These are phyloP conservation scores for Aphelenchoides besseyi DNA, from an alignment of 1,140 invertebrate genomes.

Conservation along the genomic window DNA sequence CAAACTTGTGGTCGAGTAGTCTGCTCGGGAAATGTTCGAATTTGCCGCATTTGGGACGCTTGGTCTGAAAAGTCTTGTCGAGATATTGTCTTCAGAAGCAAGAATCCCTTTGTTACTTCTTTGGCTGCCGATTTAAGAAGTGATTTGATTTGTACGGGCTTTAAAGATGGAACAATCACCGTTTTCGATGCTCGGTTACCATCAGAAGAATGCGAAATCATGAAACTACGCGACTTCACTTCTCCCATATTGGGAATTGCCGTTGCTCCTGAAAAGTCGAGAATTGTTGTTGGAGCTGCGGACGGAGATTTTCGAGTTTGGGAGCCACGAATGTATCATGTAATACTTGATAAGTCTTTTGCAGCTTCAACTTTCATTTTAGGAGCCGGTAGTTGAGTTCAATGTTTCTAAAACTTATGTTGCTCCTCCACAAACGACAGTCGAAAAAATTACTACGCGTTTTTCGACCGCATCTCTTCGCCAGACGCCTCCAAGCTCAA, in stretches of 20 bases:
- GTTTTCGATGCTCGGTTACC: constrained; percentile 44
- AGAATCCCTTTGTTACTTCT: constrained; percentile 38
- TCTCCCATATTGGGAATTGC: constrained; percentile 38
- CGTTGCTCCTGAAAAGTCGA: constrained; percentile 22
- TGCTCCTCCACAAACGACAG: neutral
- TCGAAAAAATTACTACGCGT: neutral
- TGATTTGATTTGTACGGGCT: constrained; percentile 42
- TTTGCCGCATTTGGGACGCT: constrained; percentile 56
- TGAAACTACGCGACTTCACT: constrained; percentile 46
- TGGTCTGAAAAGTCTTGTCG: constrained; percentile 39
- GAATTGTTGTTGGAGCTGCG: constrained; percentile 35
- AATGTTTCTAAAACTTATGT: constrained; percentile 31
- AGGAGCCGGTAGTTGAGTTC: constrained; percentile 48
- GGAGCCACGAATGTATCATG: constrained; percentile 48
- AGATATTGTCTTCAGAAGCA: constrained; percentile 33
- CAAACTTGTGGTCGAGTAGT: constrained; percentile 49
- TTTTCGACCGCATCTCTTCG: neutral
- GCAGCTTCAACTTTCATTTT: constrained; percentile 26
- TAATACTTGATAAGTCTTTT: constrained; percentile 37
- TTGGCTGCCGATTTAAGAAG: constrained; percentile 33
- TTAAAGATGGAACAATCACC: constrained; percentile 47
- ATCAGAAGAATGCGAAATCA: constrained; percentile 36
- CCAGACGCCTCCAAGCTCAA: constrained; percentile 19
- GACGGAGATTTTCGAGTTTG: constrained; percentile 44
- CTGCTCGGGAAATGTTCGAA: constrained; percentile 50